phyloP scores from a whole-genome alignment of 2,888 invertebrate species.

The Drosophila seclusa region DNA sequence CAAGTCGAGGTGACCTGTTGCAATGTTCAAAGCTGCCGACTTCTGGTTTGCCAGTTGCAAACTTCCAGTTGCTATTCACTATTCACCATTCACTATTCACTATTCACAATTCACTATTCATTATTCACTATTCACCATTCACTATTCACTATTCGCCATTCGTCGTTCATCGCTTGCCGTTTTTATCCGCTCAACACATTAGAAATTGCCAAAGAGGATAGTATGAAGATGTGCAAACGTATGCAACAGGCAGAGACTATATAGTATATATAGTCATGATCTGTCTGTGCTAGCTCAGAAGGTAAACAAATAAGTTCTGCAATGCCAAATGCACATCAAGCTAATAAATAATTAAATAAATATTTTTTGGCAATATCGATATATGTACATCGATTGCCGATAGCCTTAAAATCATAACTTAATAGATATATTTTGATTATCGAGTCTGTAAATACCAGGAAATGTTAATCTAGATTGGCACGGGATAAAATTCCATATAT shows the following conservation, averaged over 20 bases:
- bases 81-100: not conserved
- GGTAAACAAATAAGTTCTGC: not conserved
- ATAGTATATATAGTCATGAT: not conserved
- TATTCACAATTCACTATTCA: no score
- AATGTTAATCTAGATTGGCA: not conserved
- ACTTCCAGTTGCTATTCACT: slow-evolving; percentile 4
- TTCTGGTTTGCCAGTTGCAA: slow-evolving; percentile 20
- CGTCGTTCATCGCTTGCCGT: not conserved
- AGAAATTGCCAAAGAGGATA: not conserved
- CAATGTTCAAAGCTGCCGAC: slow-evolving; percentile 66
- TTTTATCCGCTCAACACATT: not conserved
- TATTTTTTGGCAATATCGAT: not conserved
- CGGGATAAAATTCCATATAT: not conserved
- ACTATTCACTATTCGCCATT: not conserved
- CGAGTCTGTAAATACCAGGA: not conserved
- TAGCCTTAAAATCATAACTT: not conserved
- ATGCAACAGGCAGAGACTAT: no score
- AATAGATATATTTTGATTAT: not conserved
- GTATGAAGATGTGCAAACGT: no score
- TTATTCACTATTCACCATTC: no score
- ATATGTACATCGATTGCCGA: not conserved
- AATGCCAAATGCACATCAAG: not conserved
- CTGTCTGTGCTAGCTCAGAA: not conserved
- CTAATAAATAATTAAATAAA: no score
- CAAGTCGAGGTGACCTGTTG: slow-evolving; percentile 81